Percentiles rank a stretch among this genome's conserved stretches.
phyloP scores from a whole-genome alignment of 1,140 invertebrate genomes.

The Lysiphlebus fabarum region DNA sequence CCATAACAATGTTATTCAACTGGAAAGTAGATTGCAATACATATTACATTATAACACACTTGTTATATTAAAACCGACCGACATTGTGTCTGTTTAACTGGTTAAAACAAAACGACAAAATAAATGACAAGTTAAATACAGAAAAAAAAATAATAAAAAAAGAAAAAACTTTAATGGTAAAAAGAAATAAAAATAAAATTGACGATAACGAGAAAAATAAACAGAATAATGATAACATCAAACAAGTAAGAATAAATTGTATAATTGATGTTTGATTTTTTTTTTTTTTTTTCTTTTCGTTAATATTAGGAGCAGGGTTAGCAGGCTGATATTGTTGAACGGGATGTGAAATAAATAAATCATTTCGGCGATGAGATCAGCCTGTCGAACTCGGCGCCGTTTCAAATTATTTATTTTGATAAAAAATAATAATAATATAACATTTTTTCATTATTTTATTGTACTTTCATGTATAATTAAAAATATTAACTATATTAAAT shows the following conservation, averaged over 20 bases:
- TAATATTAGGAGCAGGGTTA: constrained; percentile 50
- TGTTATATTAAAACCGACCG: background rate
- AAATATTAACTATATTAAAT: too few relatives aligned
- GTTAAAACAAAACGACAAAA: background rate
- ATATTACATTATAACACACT: constrained; percentile 2
- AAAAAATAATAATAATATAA: too few relatives aligned
- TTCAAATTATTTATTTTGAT: constrained; percentile 23
- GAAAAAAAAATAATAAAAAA: too few relatives aligned
- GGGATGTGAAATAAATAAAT: constrained; percentile 56
- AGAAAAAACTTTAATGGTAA: too few relatives aligned
- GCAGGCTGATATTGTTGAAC: constrained; percentile 64
- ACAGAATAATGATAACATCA: too few relatives aligned
- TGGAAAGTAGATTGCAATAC: constrained; percentile 21
- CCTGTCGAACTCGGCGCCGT: constrained; percentile 60
- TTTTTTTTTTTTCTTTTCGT: background rate
- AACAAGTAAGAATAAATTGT: too few relatives aligned
- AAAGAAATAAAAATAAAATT: too few relatives aligned
- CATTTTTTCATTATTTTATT: too few relatives aligned
- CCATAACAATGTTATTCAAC: constrained; percentile 15
- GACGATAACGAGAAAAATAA: too few relatives aligned
- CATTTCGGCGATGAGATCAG: constrained; percentile 70
- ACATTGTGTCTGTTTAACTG: background rate
- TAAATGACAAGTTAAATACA: too few relatives aligned
- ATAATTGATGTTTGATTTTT: background rate
- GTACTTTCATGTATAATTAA: too few relatives aligned